phyloP scores from a whole-genome alignment of 2,888 invertebrate genomes.

The Notocelia uddmanniana region DNA sequence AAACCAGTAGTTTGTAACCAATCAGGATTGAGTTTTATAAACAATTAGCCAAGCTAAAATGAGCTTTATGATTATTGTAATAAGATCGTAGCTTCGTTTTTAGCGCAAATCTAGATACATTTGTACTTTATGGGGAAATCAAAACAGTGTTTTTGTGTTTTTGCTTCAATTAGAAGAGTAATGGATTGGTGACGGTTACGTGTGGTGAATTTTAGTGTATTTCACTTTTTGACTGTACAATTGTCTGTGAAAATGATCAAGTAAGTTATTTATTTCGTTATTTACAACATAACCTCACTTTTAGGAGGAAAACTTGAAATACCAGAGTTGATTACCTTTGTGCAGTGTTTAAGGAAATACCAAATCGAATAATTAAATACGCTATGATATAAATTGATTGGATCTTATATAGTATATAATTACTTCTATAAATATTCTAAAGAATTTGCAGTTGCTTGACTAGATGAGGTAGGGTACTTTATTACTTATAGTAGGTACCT shows the following conservation, averaged over 20 bases:
- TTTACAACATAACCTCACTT: slow-evolving; percentile 10
- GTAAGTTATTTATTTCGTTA: neutral
- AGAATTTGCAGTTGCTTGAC: no score
- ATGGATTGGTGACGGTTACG: neutral
- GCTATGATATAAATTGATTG: no score
- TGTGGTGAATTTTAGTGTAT: neutral
- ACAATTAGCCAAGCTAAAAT: neutral
- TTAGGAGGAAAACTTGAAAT: neutral
- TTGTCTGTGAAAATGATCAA: slow-evolving; percentile 15
- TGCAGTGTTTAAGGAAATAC: slow-evolving; percentile 5
- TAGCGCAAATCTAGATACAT: neutral
- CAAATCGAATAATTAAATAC: no score
- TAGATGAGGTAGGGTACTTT: no score
- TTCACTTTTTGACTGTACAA: neutral
- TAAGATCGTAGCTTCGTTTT: neutral
- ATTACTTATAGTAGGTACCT: no score
- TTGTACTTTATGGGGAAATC: slow-evolving; percentile 21
- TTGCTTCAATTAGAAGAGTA: slow-evolving; percentile 6
- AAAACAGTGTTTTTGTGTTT: slow-evolving; percentile 13
- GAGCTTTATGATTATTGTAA: neutral
- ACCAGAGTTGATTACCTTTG: neutral
- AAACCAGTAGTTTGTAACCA: slow-evolving; percentile 21
- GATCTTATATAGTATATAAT: no score
- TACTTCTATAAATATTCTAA: no score
- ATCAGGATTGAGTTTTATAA: neutral